phyloP scores from a whole-genome alignment of 1,140 invertebrate genomes.

The Drosophila pallidifrons region DNA sequence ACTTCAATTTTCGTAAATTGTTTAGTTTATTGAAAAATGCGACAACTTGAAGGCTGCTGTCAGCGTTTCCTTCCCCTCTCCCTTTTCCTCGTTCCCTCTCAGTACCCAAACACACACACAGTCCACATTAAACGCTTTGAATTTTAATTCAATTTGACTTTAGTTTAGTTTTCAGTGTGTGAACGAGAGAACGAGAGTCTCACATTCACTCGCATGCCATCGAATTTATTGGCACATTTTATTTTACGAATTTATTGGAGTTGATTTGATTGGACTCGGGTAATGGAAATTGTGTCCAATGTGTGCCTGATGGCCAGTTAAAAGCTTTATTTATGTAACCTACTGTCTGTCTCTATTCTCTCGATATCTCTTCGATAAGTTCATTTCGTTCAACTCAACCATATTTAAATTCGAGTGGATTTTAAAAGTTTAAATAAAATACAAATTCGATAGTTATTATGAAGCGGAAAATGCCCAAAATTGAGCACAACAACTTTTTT shows the following conservation, averaged over 20 bases:
- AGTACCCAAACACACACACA: constrained; percentile 15
- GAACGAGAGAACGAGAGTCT: constrained; percentile 30
- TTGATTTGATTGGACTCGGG: constrained; percentile 61
- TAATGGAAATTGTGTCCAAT: constrained; percentile 50
- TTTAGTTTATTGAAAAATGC: constrained; percentile 84
- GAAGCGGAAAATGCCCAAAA: background rate
- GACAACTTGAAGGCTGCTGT: constrained; percentile 74
- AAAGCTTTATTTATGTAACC: constrained; percentile 46
- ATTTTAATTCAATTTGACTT: constrained; percentile 83
- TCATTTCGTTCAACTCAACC: constrained; percentile 17
- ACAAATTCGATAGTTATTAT: background rate
- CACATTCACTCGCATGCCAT: constrained; percentile 20
- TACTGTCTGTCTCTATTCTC: too few relatives aligned
- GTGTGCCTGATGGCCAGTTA: constrained; percentile 49
- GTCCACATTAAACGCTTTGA: constrained; percentile 72
- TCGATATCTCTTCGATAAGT: background rate
- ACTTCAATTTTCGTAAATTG: constrained; percentile 84
- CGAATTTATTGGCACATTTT: constrained; percentile 78
- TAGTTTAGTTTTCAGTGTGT: constrained; percentile 65
- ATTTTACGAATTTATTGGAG: constrained; percentile 77
- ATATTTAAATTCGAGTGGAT: constrained; percentile 36
- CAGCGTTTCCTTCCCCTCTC: constrained; percentile 6
- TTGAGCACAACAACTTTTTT: background rate
- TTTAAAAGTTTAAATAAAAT: constrained; percentile 19
- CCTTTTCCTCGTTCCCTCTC: background rate